Base-by-base conservation (phyloP, 1,140 invertebrate genomes). In the Micrasema minimum region DNA sequence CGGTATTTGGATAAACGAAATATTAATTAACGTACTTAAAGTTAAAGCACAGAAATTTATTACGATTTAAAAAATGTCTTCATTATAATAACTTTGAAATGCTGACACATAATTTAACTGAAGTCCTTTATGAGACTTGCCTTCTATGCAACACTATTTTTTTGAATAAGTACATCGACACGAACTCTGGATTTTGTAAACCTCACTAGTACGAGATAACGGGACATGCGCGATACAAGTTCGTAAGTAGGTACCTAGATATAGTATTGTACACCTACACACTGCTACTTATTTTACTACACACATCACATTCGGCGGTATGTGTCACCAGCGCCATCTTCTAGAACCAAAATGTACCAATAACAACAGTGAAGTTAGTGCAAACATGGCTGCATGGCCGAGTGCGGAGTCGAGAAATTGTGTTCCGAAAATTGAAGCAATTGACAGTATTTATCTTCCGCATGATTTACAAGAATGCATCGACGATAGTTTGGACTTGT, bases 381-480 rank as follows among this genome's bases (percentile, higher is more conserved):
- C 67, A 69, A 69, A 69, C 43, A 69, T 69, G 67, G 67, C 67
- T 55, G 67, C 55, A 38, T 62, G 67, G 67, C 67, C 67, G 23
- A 51, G 57, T 31, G 43, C 5, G 22, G 45, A 69, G 67, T 50
- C 22, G 35, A 38, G 59, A 45, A 20, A 41, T 50, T 22, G 22
- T 51, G 38, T 18, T 10, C 38, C 23, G 46, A 61, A 71, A 46
- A 41, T 62, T 26, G 48, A 62, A 22, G 79, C 77, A 68, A 81
- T 85, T 68, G 78, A 82, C 55, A 81, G 77, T 73, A 83, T 86
- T 66, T 79, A 85, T 18, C 80, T 83, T 64, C 83, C 81, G 2
- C 83, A 85, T 72, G 86, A 87, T 77, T 77, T 88, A 43, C 85
- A 87, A 74, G 85, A 88, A 76, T 88, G 83, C 68, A 77, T 88